Conservation (phyloP, 2,888 invertebrate species). For the Drosophila lacicola region DNA sequence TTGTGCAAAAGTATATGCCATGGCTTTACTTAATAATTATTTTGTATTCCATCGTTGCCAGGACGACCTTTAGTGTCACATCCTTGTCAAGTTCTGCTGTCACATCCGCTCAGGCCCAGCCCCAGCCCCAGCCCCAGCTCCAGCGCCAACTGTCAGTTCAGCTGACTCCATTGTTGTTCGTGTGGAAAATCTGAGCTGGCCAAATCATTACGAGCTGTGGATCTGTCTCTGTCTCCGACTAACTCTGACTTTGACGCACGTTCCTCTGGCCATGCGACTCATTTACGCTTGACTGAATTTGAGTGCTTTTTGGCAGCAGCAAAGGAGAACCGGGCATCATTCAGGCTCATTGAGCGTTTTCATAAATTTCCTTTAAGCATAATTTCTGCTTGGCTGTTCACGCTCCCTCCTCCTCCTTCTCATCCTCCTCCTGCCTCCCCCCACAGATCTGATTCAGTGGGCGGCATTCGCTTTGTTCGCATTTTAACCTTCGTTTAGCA, state of each 20-base stretch:
- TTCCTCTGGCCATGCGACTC: conserved; percentile 56
- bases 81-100: conserved; percentile 69
- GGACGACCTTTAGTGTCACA: conserved; percentile 76
- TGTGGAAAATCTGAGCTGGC: conserved; percentile 73
- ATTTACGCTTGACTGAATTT: conserved; percentile 74
- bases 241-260: conserved; percentile 47
- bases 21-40: conserved; percentile 69
- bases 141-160: conserved; percentile 9
- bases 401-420: background rate
- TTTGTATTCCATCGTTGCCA: conserved; percentile 74
- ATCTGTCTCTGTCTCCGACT: conserved; percentile 4
- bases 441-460: conserved; percentile 5
- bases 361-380: conserved; percentile 74
- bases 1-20: conserved; percentile 47
- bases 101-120: conserved; percentile 48
- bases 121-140: background rate
- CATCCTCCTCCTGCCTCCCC: background rate
- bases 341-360: conserved; percentile 80
- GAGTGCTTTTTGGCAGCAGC: conserved; percentile 51
- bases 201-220: conserved; percentile 57
- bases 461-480: conserved; percentile 62
- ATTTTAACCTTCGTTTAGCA: conserved; percentile 77
- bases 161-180: conserved; percentile 63
- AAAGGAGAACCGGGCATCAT: conserved; percentile 32
- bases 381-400: conserved; percentile 49